Evolutionary conservation across 1,140 invertebrate species (phyloP).

Genomic region (Neodiprion virginianus): DNA sequence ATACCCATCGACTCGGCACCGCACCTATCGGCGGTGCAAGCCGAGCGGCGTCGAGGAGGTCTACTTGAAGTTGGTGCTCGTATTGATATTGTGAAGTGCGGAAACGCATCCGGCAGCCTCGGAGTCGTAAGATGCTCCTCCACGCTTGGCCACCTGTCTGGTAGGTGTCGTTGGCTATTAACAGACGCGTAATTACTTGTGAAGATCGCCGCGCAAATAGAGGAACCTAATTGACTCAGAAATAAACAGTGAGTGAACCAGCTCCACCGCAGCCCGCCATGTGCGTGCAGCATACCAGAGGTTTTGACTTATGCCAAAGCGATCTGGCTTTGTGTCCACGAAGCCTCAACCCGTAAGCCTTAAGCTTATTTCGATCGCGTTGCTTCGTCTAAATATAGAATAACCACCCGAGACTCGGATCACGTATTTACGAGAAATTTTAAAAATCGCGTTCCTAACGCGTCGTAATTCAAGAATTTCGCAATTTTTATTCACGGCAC

Average conservation of each 20-base stretch:
- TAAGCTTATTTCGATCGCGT: slow-evolving; percentile 46
- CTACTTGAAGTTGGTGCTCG: neutral
- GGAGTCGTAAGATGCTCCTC: neutral
- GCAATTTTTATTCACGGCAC: neutral
- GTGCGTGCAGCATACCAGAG: slow-evolving; percentile 44
- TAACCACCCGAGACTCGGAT: slow-evolving; percentile 22
- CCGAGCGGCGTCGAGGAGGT: neutral
- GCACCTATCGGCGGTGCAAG: too few species aligned
- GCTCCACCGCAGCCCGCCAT: slow-evolving; percentile 37
- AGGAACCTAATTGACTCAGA: slow-evolving; percentile 60
- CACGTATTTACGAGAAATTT: neutral
- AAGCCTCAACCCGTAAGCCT: slow-evolving; percentile 12
- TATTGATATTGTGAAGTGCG: neutral
- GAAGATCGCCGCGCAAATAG: slow-evolving; percentile 55
- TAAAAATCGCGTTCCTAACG: neutral
- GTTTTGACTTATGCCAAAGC: slow-evolving; percentile 61
- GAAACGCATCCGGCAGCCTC: slow-evolving; percentile 6
- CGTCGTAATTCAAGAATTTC: neutral
- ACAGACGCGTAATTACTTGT: slow-evolving; percentile 56
- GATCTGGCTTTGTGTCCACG: slow-evolving; percentile 56
- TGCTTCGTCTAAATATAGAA: slow-evolving; percentile 50
- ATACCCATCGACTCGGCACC: too few species aligned
- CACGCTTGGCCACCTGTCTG: slow-evolving; percentile 42
- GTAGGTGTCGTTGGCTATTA: slow-evolving; percentile 56
- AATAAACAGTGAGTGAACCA: slow-evolving; percentile 51